Conservation (phyloP, 2,888 invertebrate genomes). For the Panopea generosa region DNA sequence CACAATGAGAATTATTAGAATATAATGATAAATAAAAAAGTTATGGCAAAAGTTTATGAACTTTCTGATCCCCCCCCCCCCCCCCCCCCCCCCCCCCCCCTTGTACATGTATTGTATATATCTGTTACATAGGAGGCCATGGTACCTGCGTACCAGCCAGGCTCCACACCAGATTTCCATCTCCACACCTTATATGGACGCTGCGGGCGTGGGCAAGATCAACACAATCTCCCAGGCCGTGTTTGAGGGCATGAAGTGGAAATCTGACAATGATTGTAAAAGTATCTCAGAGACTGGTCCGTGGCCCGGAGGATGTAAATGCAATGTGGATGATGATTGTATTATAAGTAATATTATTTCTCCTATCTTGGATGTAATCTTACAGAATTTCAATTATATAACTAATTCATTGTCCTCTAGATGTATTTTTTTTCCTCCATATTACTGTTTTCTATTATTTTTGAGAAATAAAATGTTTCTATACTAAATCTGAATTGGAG, state of each 20-base stretch:
- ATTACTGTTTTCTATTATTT: too few species aligned
- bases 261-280: conserved; percentile 78
- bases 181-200: conserved; percentile 85
- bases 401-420: too few species aligned
- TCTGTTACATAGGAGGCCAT: conserved; percentile 81
- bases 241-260: conserved; percentile 85
- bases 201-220: conserved; percentile 85
- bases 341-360: conserved; percentile 80
- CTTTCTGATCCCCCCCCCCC: too few species aligned
- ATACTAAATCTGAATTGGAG: too few species aligned
- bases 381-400: too few species aligned
- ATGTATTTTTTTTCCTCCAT: too few species aligned
- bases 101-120: too few species aligned
- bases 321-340: conserved; percentile 83
- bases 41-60: too few species aligned
- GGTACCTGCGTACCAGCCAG: conserved; percentile 84
- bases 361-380: neutral
- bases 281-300: conserved; percentile 72
- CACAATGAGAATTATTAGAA: too few species aligned
- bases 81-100: too few species aligned
- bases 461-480: too few species aligned
- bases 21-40: too few species aligned
- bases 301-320: conserved; percentile 84
- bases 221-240: conserved; percentile 85
- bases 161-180: conserved; percentile 84